These are phyloP conservation scores for Cotesia typhae DNA, from an alignment of 1,140 invertebrate genomes.

Conservation along the genomic window DNA sequence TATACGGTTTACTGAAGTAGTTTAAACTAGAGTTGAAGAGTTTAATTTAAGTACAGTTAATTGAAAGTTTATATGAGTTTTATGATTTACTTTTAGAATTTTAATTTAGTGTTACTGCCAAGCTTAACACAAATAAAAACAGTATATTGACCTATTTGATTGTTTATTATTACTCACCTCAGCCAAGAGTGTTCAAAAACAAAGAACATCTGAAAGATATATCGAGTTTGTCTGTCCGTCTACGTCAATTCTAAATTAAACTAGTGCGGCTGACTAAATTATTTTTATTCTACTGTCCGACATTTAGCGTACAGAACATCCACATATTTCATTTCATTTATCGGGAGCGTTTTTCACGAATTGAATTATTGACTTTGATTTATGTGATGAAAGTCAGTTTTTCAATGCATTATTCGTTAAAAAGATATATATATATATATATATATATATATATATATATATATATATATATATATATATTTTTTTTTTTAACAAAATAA, in stretches of 20 bases:
- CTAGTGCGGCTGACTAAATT: conserved; percentile 9
- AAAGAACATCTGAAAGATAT: not conserved
- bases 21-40: conserved; percentile 8
- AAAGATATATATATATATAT: no score
- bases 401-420: no score
- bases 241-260: not conserved
- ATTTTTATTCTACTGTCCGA: not conserved
- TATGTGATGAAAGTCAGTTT: no score
- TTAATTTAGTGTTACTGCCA: conserved; percentile 13
- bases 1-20: conserved; percentile 29
- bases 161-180: not conserved
- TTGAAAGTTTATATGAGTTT: conserved; percentile 11
- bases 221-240: not conserved
- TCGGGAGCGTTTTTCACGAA: no score
- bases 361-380: no score
- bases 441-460: no score
- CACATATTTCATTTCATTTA: no score
- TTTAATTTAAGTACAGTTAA: conserved; percentile 13
- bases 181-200: not conserved
- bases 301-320: no score
- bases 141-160: no score
- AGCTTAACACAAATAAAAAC: not conserved
- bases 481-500: no score
- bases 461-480: no score
- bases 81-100: conserved; percentile 7